Evolutionary conservation across 1,140 invertebrate species (phyloP), one percentile per base, ranked within the genome.

Genomic region (Rhopalosiphum maidis): DNA sequence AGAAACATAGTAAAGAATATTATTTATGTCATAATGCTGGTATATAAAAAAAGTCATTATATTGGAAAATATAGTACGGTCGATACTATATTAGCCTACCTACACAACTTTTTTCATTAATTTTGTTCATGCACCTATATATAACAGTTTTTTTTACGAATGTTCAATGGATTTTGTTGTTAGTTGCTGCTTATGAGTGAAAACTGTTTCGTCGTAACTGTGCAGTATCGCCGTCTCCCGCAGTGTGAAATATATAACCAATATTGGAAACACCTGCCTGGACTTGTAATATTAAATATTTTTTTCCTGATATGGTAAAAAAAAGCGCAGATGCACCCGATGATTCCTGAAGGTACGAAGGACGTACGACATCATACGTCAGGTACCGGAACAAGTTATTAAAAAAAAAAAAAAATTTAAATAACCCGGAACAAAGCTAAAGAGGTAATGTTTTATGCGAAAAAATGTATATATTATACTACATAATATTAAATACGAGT

Each of bases 191-290:
- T 86, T 46, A 86, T 23, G 25, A 86, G 83, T 86, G 41, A 41
- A 41, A 86, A 86, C 83, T 9, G 37, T 88, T 51, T 35, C 86
- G n/a, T n/a, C 46, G 23, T 35, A 51, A 88, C n/a, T n/a, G 41
- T 41, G 41, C 41, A 41, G 41, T 85, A 41, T 77, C 41, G 23
- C 41, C 23, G 37, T 35, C 15, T 48, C 46, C 83, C 83, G 83
- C 41, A 43, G 86, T 88, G 46, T 51, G 18, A 88, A 88, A n/a
- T n/a, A 89, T 37, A 46, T 51, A 30, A 30, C 30, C 22, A 51
- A 54, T 89, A 54, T 54, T 3, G 87, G 23, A 89, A 89, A 89
- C 88, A 89, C 51, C 88, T 87, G 86, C 46, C 43, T 2, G 41
- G 86, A 87, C 46, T 46, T 46, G 37, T 43, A 86, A 86, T 43